A percentile compares a stretch with the other conserved stretches of the same genome.
Conservation (phyloP, 2,797 vertebrate genomes). For the Siniperca undulata region DNA sequence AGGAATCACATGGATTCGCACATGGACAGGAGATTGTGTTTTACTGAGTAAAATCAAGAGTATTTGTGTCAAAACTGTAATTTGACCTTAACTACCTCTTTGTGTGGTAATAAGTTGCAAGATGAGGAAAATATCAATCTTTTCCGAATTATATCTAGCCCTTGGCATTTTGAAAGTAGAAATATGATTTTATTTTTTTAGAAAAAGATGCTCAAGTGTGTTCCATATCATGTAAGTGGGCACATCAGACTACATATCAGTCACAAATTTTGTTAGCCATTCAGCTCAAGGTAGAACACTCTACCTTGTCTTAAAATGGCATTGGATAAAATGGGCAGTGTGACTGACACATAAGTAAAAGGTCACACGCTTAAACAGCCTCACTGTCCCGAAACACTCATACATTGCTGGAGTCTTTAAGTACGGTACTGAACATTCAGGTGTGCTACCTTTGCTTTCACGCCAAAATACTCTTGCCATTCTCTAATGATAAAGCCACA, state of each 20-base stretch:
- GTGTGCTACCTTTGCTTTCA: background rate
- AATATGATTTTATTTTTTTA: background rate
- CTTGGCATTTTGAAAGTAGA: slow-evolving; percentile 40
- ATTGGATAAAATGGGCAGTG: background rate
- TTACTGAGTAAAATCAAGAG: slow-evolving; percentile 16
- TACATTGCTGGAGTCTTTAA: background rate
- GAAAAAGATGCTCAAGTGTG: slow-evolving; percentile 1
- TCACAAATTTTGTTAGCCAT: slow-evolving; percentile 2
- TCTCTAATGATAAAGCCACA: background rate
- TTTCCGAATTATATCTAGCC: slow-evolving; percentile 25
- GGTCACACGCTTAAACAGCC: background rate
- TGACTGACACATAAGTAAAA: background rate
- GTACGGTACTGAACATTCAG: background rate
- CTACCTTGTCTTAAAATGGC: background rate
- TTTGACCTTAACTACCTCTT: slow-evolving; percentile 48
- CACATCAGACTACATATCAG: background rate
- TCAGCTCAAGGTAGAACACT: background rate
- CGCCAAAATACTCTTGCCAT: background rate
- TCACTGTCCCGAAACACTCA: background rate
- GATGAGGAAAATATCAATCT: slow-evolving; percentile 32
- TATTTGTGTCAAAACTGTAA: slow-evolving; percentile 34
- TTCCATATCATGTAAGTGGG: background rate
- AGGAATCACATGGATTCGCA: background rate
- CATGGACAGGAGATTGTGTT: background rate
- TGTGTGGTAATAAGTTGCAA: slow-evolving; percentile 47